phyloP scores from a whole-genome alignment of 2,113 vertebrate genomes.

The Lepus americanus region DNA sequence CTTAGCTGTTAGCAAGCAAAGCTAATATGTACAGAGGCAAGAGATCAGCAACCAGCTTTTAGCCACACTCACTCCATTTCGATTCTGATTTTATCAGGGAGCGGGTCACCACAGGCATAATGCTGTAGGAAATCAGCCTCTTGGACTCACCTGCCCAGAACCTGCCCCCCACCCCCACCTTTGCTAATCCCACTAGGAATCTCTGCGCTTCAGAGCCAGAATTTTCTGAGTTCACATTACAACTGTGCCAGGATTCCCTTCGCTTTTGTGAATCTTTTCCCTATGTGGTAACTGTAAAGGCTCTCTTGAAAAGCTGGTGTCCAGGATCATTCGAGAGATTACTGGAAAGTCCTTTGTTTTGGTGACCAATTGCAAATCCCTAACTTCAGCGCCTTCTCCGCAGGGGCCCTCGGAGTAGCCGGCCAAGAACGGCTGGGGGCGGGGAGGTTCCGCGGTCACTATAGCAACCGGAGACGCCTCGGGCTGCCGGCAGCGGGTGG shows the following conservation, averaged over 20 bases:
- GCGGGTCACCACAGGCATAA: fast-evolving
- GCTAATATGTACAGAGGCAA: too few relatives aligned
- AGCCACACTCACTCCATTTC: too few relatives aligned
- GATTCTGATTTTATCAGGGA: not conserved
- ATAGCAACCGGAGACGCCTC: conserved; percentile 64
- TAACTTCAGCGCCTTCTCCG: not conserved
- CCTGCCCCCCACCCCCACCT: too few relatives aligned
- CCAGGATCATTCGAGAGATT: not conserved
- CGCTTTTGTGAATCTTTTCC: not conserved
- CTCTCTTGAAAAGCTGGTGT: not conserved
- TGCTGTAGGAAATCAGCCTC: not conserved
- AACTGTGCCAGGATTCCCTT: not conserved
- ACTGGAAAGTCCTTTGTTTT: not conserved
- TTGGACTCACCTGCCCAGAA: not conserved
- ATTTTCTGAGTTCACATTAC: not conserved
- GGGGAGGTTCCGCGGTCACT: not conserved
- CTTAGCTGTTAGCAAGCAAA: too few relatives aligned
- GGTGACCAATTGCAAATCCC: not conserved
- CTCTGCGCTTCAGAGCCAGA: not conserved
- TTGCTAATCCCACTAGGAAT: not conserved
- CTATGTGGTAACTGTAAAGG: not conserved
- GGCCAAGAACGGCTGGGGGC: fast-evolving
- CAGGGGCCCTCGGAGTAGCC: fast-evolving
- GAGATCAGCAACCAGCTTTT: too few relatives aligned
- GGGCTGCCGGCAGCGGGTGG: fast-evolving